Evolutionary conservation across 2,888 invertebrate species (phyloP).

Genomic region (Stenurella melanura): DNA sequence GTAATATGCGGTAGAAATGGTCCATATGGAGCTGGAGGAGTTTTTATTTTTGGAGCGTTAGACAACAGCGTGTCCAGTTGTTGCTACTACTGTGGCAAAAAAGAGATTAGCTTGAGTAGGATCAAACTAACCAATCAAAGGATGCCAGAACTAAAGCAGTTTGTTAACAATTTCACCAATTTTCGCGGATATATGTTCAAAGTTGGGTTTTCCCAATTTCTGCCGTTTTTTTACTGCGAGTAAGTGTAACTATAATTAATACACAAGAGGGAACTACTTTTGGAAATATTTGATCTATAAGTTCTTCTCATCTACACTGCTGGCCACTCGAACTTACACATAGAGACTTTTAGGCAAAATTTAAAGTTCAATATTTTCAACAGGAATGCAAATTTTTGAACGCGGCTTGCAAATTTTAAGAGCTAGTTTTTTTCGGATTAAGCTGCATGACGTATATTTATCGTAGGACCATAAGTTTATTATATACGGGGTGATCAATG

Average conservation of each 20-base stretch:
- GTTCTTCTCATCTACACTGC: too few species aligned
- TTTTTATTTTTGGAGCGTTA: background rate
- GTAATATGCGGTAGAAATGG: background rate
- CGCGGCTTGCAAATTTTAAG: too few species aligned
- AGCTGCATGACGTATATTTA: too few species aligned
- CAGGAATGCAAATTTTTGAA: too few species aligned
- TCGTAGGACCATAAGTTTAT: too few species aligned
- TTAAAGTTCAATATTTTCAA: too few species aligned
- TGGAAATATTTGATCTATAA: too few species aligned
- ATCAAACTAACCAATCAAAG: background rate
- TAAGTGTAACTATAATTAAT: conserved; percentile 1
- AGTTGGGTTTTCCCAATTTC: conserved; percentile 46
- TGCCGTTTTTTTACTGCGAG: conserved; percentile 46
- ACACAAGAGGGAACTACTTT: too few species aligned
- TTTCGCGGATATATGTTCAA: conserved; percentile 49
- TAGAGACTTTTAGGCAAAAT: too few species aligned
- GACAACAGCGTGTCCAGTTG: background rate
- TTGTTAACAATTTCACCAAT: conserved; percentile 44
- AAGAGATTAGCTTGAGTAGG: background rate
- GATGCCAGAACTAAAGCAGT: conserved; percentile 16
- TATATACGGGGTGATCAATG: too few species aligned
- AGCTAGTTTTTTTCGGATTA: too few species aligned
- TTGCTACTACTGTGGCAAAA: conserved; percentile 10
- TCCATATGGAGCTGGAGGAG: background rate
- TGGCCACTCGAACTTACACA: too few species aligned